Evolutionary conservation across 1,140 invertebrate genomes (phyloP).

Genomic region (Nasonia giraulti): DNA sequence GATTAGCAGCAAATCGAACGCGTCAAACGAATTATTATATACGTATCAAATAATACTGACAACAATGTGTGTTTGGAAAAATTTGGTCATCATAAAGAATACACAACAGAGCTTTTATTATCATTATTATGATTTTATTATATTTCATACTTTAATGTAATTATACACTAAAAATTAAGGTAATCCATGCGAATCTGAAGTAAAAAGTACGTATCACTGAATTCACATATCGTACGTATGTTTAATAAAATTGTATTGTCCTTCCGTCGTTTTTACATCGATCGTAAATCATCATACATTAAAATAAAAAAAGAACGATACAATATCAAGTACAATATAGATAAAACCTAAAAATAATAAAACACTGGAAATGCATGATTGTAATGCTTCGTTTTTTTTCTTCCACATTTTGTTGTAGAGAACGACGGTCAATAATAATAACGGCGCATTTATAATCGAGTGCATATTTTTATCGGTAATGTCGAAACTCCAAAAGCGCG

Average conservation of each 20-base stretch:
- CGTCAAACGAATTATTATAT: too few relatives aligned
- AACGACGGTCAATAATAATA: constrained; percentile 32
- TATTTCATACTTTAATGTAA: constrained; percentile 35
- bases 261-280: not conserved
- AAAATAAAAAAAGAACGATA: not conserved
- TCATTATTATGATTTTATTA: constrained; percentile 42
- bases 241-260: not conserved
- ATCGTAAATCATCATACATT: not conserved
- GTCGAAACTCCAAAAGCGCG: constrained; percentile 47
- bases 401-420: not conserved
- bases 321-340: not conserved
- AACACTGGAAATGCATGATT: not conserved
- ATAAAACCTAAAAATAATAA: not conserved
- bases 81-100: not conserved
- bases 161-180: constrained; percentile 37
- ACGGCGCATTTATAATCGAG: constrained; percentile 27
- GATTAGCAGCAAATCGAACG: too few relatives aligned
- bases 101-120: constrained; percentile 14
- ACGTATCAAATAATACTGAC: not conserved
- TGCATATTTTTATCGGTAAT: constrained; percentile 25
- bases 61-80: not conserved
- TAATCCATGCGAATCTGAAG: constrained; percentile 13
- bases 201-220: constrained; percentile 15
- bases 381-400: not conserved
- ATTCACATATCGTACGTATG: constrained; percentile 1